phyloP scores from a whole-genome alignment of 1,140 invertebrate species.

The Hyphantria cunea region DNA sequence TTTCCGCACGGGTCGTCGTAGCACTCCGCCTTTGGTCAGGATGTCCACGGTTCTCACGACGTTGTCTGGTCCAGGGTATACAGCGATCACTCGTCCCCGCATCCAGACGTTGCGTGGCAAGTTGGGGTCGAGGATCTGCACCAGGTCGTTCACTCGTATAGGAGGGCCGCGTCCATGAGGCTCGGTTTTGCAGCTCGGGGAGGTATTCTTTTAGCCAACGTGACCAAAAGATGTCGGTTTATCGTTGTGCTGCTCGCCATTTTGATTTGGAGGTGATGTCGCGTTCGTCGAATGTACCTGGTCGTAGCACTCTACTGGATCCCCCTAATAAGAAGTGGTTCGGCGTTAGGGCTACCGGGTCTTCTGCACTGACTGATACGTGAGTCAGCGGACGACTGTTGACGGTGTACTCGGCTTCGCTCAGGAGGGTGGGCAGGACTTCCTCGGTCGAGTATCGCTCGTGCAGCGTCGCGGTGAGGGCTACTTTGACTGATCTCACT shows the following conservation, averaged over 20 bases:
- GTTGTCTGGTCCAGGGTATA: slow-evolving; percentile 52
- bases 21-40: slow-evolving; percentile 41
- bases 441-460: slow-evolving; percentile 41
- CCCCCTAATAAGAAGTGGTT: slow-evolving; percentile 38
- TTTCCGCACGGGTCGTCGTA: slow-evolving; percentile 35
- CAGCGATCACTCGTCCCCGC: slow-evolving; percentile 37
- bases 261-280: neutral
- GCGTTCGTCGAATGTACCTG: slow-evolving; percentile 20
- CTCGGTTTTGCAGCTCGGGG: slow-evolving; percentile 32
- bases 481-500: slow-evolving; percentile 56
- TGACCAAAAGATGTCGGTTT: slow-evolving; percentile 40
- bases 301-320: slow-evolving; percentile 4
- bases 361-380: slow-evolving; percentile 39
- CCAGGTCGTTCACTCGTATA: slow-evolving; percentile 29
- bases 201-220: slow-evolving; percentile 49
- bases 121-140: slow-evolving; percentile 35
- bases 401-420: slow-evolving; percentile 45
- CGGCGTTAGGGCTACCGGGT: slow-evolving; percentile 46
- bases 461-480: slow-evolving; percentile 33
- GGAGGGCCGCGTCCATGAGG: slow-evolving; percentile 5
- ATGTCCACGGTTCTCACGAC: slow-evolving; percentile 49
- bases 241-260: slow-evolving; percentile 29
- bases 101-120: slow-evolving; percentile 45
- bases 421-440: slow-evolving; percentile 38
- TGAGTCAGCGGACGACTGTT: slow-evolving; percentile 55